Base-by-base conservation (phyloP, 2,797 vertebrate species). In the Cyclura pinguis region DNA sequence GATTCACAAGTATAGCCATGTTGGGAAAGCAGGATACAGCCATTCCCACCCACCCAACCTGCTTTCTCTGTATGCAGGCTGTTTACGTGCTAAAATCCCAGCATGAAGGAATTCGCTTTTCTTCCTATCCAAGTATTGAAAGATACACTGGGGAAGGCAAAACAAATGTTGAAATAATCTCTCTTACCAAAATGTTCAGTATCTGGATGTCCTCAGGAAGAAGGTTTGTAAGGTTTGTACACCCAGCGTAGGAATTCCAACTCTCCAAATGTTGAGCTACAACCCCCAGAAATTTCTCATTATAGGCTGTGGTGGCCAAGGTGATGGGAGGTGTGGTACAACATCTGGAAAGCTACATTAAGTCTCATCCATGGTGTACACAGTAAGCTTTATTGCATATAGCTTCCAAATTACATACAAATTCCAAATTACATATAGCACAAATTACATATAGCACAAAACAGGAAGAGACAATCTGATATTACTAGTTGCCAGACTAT, bases 141-240 rank as follows among this genome's bases (percentile, higher is more conserved):
- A 85, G 27, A n/a, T 59, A 85, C 57, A 52, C 10, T 72, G 3
- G 18, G 67, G 35, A 91, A 86, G 72, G 83, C 29, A 90, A 12
- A 7, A 0, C 0, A 32, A 16, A 69, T 64, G 0, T 0, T 2
- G 13, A 83, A 72, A 92, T 67, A 14, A 62, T 62, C 35, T 86
- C 55, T 57, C 10, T 7, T 87, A 59, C 29, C 35, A 87, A 50
- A 9, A 22, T 29, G 32, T 50, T 64, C 4, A 87, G 22, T 20
- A 80, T 12, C 29, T 52, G 8, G 12, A 24, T 62, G 14, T 77
- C 27, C 32, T 67, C 29, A 50, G 22, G 18, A 20, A n/a, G 42
- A 52, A 35, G 20, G 29, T 80, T 62, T 52, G 9, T 52, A 27
- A 12, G 47, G 12, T n/a, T 16, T n/a, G 12, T 29, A 42, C 55